phyloP scores from a whole-genome alignment of 2,113 vertebrate species.

The Hoplias malabaricus region DNA sequence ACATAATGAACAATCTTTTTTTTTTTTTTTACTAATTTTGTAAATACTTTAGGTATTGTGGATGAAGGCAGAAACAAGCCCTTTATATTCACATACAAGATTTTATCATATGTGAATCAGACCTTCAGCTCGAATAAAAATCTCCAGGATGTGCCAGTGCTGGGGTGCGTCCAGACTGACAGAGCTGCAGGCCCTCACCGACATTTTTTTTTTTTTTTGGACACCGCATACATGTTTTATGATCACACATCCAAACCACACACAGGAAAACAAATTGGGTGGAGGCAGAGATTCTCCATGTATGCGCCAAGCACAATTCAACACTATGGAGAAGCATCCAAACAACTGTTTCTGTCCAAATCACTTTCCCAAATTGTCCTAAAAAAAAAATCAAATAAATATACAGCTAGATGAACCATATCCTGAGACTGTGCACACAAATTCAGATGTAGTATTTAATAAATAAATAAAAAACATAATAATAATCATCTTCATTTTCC shows the following conservation, averaged over 20 bases:
- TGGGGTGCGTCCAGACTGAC: neutral
- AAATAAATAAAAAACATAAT: too few species aligned
- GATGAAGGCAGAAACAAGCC: too few species aligned
- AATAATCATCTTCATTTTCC: neutral
- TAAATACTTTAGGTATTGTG: too few species aligned
- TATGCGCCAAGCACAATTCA: neutral
- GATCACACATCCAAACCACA: neutral
- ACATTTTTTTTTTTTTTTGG: slow-evolving; percentile 19
- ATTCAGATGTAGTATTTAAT: neutral
- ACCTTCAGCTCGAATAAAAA: neutral
- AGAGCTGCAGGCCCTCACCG: neutral
- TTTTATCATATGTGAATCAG: neutral
- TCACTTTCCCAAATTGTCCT: neutral
- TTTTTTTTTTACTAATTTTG: neutral
- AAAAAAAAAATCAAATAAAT: neutral
- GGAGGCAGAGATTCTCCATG: neutral
- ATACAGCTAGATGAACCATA: neutral
- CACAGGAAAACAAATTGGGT: slow-evolving; percentile 18
- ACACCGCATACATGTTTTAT: slow-evolving; percentile 15
- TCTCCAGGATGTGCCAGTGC: neutral
- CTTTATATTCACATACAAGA: neutral
- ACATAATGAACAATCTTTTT: too few species aligned
- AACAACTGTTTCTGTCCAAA: neutral
- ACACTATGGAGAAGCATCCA: neutral
- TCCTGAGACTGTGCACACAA: neutral